phyloP scores from a whole-genome alignment of 2,888 invertebrate genomes.

The Ferrisia virgata region DNA sequence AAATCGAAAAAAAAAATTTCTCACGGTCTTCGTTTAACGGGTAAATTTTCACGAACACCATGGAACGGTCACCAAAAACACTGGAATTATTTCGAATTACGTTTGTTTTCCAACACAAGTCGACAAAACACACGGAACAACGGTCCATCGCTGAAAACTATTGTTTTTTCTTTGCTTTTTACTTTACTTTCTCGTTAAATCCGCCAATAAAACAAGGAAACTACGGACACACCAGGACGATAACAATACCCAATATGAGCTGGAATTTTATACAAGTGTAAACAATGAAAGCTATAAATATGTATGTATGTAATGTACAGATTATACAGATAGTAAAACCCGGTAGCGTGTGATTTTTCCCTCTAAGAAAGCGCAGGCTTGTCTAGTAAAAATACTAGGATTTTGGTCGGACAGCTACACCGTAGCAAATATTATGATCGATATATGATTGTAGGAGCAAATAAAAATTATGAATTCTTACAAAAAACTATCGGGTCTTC shows the following conservation, averaged over 20 bases:
- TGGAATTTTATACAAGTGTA: neutral
- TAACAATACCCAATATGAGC: neutral
- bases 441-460: neutral
- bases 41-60: no score
- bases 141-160: no score
- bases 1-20: neutral
- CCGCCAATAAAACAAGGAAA: neutral
- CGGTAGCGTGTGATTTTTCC: neutral
- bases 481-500: slow-evolving; percentile 23
- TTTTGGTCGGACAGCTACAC: neutral
- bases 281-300: slow-evolving; percentile 10
- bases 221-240: neutral
- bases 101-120: no score
- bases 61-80: no score
- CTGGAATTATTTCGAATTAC: no score
- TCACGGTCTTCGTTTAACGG: no score
- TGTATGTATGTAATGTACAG: no score
- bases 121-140: no score
- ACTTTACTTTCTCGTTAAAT: neutral
- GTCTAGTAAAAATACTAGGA: neutral
- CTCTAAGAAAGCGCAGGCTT: neutral
- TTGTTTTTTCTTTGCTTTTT: no score
- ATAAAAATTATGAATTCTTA: slow-evolving; percentile 34
- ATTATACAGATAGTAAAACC: neutral
- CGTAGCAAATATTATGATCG: neutral